phyloP scores from a whole-genome alignment of 2,888 invertebrate species.

The Euproctis similis region DNA sequence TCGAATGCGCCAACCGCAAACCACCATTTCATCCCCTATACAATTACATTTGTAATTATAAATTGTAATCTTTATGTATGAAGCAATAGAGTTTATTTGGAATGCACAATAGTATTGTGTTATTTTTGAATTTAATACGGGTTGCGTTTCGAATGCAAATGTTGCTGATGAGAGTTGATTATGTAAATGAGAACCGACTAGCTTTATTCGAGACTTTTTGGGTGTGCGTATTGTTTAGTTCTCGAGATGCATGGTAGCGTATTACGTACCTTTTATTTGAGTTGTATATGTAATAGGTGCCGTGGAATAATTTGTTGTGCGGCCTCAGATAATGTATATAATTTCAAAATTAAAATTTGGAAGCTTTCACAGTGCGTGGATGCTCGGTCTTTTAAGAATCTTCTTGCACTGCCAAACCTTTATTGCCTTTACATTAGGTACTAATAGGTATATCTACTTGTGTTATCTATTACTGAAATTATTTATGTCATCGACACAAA shows the following conservation, averaged over 20 bases:
- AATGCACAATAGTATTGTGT: slow-evolving; percentile 27
- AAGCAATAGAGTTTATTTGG: slow-evolving; percentile 17
- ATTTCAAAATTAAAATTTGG: no score
- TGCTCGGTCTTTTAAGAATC: no score
- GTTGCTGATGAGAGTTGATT: slow-evolving; percentile 62
- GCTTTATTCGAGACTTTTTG: slow-evolving; percentile 35
- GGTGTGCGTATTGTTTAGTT: slow-evolving; percentile 41
- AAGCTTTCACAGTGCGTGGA: no score
- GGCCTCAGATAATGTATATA: slow-evolving; percentile 6
- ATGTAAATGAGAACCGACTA: slow-evolving; percentile 54
- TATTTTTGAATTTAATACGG: slow-evolving; percentile 43
- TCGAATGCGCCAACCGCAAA: slow-evolving; percentile 53
- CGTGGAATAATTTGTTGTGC: slow-evolving; percentile 3
- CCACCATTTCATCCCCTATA: slow-evolving; percentile 22
- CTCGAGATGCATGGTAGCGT: slow-evolving; percentile 25
- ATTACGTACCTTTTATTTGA: slow-evolving; percentile 19
- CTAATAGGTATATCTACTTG: no score
- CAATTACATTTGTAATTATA: slow-evolving; percentile 2
- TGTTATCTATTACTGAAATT: no score
- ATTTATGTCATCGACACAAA: no score
- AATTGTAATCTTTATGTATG: slow-evolving; percentile 17
- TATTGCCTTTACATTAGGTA: no score
- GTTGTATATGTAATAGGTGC: slow-evolving; percentile 13
- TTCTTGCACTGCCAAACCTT: no score
- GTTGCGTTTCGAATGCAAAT: slow-evolving; percentile 63